Evolutionary conservation across 2,888 invertebrate species (phyloP), one percentile per base, ranked within the genome.

Genomic region (Nomada fabriciana): DNA sequence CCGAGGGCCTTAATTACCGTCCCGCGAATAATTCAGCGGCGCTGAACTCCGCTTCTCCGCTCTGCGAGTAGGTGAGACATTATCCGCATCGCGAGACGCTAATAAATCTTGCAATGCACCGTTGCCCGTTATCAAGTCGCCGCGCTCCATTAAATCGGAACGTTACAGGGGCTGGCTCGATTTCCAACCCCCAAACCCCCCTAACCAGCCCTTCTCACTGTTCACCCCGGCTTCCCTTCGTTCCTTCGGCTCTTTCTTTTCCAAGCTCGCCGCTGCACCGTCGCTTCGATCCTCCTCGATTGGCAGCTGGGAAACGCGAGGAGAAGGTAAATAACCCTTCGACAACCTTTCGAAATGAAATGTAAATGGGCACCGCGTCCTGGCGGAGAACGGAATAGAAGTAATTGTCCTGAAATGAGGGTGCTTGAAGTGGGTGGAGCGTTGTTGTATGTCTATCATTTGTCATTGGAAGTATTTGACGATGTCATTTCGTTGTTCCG

Each of bases 61-160:
- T 23, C 52, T 67, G 55, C 57, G 65, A 50, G 64, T 75, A 82
- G 76, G 72, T 74, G 71, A 67, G 72, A 72, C 59, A 60, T 77
- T 86, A 83, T 79, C 70, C 76, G 70, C 73, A 73, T 84, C 80
- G 79, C 79, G 74, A 86, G 89, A 79, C 85, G 80, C 80, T 89
- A 88, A 90, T 91, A 91, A 91, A 91, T 91, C 90, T 87, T 83
- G 75, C 84, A 85, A 86, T 85, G 83, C 83, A 76, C 74, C 68
- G 83, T 83, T 76, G 70, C 59, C 79, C 86, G 88, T 91, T 91
- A 91, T 91, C 91, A 88, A 84, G 88, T 88, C 88, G 85, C 87
- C 88, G 88, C 89, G 91, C 89, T 90, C 89, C 91, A 91, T 91
- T 91, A 89, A 91, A 91, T 91, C 86, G 88, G 83, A 67, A 63